phyloP scores from a whole-genome alignment of 1,140 invertebrate genomes.

The Hermatobates lingyangjiaoensis region DNA sequence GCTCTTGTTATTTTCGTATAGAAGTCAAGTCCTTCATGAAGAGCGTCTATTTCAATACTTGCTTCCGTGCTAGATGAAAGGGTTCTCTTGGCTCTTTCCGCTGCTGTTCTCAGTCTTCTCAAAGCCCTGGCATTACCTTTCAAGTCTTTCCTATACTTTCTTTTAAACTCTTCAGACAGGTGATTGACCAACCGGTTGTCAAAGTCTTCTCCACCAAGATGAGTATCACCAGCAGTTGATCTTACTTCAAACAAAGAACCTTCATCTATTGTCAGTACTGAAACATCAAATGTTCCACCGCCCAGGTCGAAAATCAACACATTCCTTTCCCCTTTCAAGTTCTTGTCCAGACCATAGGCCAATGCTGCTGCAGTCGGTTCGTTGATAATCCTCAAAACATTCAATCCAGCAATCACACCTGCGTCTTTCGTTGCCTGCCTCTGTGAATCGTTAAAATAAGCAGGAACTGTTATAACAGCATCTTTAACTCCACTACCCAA shows the following conservation, averaged over 20 bases:
- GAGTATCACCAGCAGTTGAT: slow-evolving; percentile 50
- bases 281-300: slow-evolving; percentile 68
- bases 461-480: slow-evolving; percentile 38
- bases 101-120: slow-evolving; percentile 42
- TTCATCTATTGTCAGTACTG: slow-evolving; percentile 54
- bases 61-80: slow-evolving; percentile 31
- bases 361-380: slow-evolving; percentile 53
- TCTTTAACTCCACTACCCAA: slow-evolving; percentile 26
- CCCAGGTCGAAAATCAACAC: slow-evolving; percentile 56
- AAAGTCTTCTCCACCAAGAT: slow-evolving; percentile 60
- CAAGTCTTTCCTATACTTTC: slow-evolving; percentile 30
- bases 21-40: slow-evolving; percentile 28
- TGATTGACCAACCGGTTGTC: slow-evolving; percentile 55
- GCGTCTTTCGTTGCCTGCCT: slow-evolving; percentile 50
- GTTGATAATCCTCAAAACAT: slow-evolving; percentile 67
- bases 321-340: slow-evolving; percentile 50
- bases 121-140: slow-evolving; percentile 27
- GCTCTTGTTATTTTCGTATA: slow-evolving; percentile 28
- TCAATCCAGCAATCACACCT: slow-evolving; percentile 51
- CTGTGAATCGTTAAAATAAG: slow-evolving; percentile 52
- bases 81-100: slow-evolving; percentile 34
- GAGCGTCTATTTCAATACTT: slow-evolving; percentile 29
- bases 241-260: slow-evolving; percentile 53
- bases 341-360: slow-evolving; percentile 61
- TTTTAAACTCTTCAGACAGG: slow-evolving; percentile 28